Percentiles rank a stretch among this genome's conserved stretches.
Conservation (phyloP, 2,888 invertebrate genomes). For the Oligia fasciuncula region DNA sequence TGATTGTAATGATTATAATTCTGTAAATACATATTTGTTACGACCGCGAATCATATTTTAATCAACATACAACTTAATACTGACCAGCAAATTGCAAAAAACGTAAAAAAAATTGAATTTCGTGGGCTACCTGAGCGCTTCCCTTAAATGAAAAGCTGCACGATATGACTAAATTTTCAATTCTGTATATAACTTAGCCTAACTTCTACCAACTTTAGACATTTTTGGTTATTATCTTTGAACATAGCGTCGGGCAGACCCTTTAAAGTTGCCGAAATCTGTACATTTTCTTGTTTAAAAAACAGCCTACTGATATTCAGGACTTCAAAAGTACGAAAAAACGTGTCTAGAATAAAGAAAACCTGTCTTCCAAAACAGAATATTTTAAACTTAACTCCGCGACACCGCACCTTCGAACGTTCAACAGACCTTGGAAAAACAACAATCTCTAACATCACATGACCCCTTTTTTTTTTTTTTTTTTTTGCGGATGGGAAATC, state of each 20-base stretch:
- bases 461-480: too few relatives aligned
- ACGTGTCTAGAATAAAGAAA: background rate
- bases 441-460: conserved; percentile 40
- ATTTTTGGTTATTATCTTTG: conserved; percentile 39
- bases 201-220: conserved; percentile 43
- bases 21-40: too few relatives aligned
- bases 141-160: conserved; percentile 41
- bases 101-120: too few relatives aligned
- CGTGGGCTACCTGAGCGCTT: too few relatives aligned
- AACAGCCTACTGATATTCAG: background rate
- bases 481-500: too few relatives aligned
- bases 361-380: background rate
- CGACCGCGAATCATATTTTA: too few relatives aligned
- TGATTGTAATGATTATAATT: too few relatives aligned
- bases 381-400: background rate
- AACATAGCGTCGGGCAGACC: conserved; percentile 22
- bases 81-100: too few relatives aligned
- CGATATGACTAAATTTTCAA: conserved; percentile 58
- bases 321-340: background rate
- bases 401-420: background rate
- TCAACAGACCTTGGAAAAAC: conserved; percentile 17
- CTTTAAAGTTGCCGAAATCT: conserved; percentile 14
- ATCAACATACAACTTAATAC: too few relatives aligned
- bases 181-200: conserved; percentile 44
- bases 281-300: conserved; percentile 16